Evolutionary conservation across 2,888 invertebrate species (phyloP).

Genomic region (Oscheius sp.): DNA sequence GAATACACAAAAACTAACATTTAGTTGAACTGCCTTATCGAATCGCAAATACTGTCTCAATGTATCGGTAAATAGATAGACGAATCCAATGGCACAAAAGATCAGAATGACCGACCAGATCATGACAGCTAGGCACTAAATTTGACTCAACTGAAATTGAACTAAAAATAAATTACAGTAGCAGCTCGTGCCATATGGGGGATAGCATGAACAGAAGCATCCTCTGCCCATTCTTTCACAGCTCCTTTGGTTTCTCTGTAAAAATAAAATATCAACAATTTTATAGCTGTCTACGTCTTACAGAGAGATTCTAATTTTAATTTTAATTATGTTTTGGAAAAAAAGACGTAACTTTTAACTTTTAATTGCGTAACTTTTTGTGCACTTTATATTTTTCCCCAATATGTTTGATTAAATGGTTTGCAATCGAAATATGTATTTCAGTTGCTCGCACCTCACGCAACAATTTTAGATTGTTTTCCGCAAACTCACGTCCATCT

Average conservation of each 20-base stretch:
- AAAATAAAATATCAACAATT: too few species aligned
- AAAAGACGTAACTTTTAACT: too few species aligned
- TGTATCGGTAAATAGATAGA: conserved; percentile 54
- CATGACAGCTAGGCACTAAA: conserved; percentile 39
- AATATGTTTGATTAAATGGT: background rate
- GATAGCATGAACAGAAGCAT: conserved; percentile 54
- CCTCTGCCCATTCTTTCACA: conserved; percentile 55
- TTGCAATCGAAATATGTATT: too few species aligned
- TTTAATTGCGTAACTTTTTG: too few species aligned
- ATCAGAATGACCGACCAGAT: conserved; percentile 54
- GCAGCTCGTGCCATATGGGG: conserved; percentile 57
- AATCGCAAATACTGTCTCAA: conserved; percentile 49
- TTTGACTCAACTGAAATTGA: background rate
- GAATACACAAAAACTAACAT: conserved; percentile 30
- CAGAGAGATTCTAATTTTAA: too few species aligned
- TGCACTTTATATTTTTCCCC: background rate
- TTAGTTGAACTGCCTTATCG: conserved; percentile 52
- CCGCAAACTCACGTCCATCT: conserved; percentile 44
- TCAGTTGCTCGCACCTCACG: too few species aligned
- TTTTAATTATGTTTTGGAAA: too few species aligned
- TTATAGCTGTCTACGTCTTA: too few species aligned
- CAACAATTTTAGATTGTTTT: background rate
- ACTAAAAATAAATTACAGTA: conserved; percentile 16
- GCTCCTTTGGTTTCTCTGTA: conserved; percentile 50
- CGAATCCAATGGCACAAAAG: conserved; percentile 51